Percentiles rank a stretch among this genome's conserved stretches.
These are phyloP conservation scores for Meleagris gallopavo DNA, from an alignment of 2,113 vertebrate species.

Conservation along the genomic window DNA sequence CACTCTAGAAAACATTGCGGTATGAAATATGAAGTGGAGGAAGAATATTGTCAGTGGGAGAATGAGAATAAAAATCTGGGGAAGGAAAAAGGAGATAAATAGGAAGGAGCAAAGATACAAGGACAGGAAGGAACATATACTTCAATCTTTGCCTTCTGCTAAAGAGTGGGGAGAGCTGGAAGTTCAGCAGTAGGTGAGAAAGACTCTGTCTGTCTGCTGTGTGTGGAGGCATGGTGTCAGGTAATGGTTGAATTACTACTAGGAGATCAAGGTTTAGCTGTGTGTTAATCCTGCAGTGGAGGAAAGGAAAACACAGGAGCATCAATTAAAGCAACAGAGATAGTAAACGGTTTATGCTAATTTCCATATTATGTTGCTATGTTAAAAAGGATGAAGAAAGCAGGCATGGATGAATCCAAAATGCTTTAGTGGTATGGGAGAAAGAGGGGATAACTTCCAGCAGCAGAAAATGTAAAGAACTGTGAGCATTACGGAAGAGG, in stretches of 20 bases:
- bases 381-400: neutral
- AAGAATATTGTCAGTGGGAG: neutral
- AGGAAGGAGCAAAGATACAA: neutral
- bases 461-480: neutral
- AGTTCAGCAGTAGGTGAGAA: neutral
- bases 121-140: neutral
- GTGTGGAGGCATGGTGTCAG: neutral
- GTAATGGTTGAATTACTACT: neutral
- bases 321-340: neutral
- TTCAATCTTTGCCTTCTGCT: neutral
- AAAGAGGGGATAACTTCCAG: neutral
- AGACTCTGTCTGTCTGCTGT: neutral
- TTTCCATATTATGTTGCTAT: neutral
- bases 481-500: neutral
- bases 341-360: neutral
- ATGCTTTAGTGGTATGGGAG: neutral
- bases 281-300: neutral
- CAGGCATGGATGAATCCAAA: neutral
- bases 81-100: neutral
- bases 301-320: neutral
- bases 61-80: neutral
- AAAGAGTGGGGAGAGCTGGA: neutral
- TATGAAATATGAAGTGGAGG: neutral
- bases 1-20: neutral
- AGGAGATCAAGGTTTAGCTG: neutral